Evolutionary conservation across 2,113 vertebrate species (phyloP), one percentile per base, ranked within the genome.

Genomic region (Progne subis): DNA sequence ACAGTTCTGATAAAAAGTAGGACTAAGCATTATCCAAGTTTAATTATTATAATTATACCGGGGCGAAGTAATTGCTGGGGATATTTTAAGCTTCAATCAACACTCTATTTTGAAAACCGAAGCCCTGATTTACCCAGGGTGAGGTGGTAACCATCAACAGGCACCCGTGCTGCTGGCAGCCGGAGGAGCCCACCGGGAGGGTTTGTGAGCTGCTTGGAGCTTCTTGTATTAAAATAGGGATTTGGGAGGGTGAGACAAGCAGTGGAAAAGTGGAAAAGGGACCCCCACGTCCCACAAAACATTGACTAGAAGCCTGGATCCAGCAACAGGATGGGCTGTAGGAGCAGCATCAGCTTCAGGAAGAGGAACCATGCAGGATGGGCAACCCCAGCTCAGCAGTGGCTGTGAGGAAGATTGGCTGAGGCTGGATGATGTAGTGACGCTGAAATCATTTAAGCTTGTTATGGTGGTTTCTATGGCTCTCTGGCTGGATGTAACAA

Each of bases 401-500:
- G 39, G 57, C 64, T 92, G 28, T 80, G 88, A 60, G 88, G 83
- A 55, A 55, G 78, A 32, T 70, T 90, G 89, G 70, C 82, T 57
- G 78, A 71, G 78, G 78, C 78, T 67, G 84, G 87, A 56, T 94
- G 94, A 94, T 95, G 83, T 91, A 97, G 93, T 8, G 67, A 28
- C 69, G 84, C 79, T 96, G 95, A 93, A 95, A 94, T 95, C 87
- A 82, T 90, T 95, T 95, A 72, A 92, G 91, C 84, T 94, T 77
- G 96, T 94, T 92, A 94, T 41, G 81, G 82, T 75, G 93, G 79
- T 86, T 96, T 95, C 95, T 88, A 74, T 97, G 93, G 94, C 96
- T 96, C 96, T 94, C 95, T 88, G 90, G 93, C 92, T 94, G 95
- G 85, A 90, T 83, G 79, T 93, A 88, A 96, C 94, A 92, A 95